Percentiles rank a stretch among this genome's conserved stretches.
Conservation (phyloP, 1,140 invertebrate genomes). For the Asobara japonica region DNA sequence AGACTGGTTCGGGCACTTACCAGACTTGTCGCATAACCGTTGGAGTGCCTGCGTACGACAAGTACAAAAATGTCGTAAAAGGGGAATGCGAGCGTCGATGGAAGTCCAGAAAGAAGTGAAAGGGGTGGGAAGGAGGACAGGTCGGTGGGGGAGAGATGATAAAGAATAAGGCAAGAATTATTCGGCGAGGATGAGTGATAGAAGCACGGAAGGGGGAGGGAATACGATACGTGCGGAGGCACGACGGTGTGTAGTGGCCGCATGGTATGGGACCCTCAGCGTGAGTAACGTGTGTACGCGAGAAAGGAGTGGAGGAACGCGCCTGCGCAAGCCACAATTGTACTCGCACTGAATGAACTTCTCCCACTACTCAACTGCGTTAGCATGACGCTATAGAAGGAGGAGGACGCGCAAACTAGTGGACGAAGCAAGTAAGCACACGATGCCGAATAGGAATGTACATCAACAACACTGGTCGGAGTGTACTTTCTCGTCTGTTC, state of each 20-base stretch:
- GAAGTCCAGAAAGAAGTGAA: neutral
- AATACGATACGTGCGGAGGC: conserved; percentile 13
- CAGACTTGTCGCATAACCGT: neutral
- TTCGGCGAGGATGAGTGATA: neutral
- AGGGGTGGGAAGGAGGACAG: neutral
- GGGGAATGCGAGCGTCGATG: neutral
- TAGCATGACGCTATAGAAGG: neutral
- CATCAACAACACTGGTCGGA: neutral
- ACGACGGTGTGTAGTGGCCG: conserved; percentile 42
- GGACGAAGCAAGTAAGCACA: neutral
- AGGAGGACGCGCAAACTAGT: neutral
- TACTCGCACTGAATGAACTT: conserved; percentile 60
- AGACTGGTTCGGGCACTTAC: neutral
- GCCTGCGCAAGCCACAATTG: conserved; percentile 19
- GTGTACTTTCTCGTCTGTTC: neutral
- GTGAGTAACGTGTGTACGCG: conserved; percentile 65
- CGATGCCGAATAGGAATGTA: conserved; percentile 11
- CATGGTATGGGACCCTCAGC: conserved; percentile 48
- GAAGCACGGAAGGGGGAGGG: neutral
- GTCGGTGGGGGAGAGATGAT: neutral
- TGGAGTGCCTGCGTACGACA: neutral
- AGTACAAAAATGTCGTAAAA: neutral
- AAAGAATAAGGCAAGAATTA: neutral
- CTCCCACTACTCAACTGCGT: conserved; percentile 40
- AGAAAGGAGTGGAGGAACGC: conserved; percentile 19